phyloP scores from a whole-genome alignment of 2,797 vertebrate species.

The Mastacembelus armatus region DNA sequence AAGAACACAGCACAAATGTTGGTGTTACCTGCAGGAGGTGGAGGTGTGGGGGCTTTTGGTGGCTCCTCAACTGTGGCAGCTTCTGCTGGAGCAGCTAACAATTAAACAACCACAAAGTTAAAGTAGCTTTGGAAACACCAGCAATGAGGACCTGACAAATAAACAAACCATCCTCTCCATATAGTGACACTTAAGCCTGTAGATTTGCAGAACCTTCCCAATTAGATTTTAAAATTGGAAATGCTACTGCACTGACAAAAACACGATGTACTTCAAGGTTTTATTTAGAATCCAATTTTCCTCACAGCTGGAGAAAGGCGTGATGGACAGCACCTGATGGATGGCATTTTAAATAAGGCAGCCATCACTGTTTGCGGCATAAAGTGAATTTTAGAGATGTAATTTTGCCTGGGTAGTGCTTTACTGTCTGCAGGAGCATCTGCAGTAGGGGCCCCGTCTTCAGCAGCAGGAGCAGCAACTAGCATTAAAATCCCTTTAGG shows the following conservation, averaged over 20 bases:
- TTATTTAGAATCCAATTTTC: neutral
- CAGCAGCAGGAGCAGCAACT: constrained; percentile 59
- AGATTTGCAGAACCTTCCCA: neutral
- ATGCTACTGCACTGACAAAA: neutral
- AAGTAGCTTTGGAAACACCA: constrained; percentile 11
- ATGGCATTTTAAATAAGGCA: neutral
- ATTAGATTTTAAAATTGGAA: neutral
- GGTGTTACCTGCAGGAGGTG: constrained; percentile 79
- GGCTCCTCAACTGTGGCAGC: constrained; percentile 72
- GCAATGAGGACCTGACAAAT: constrained; percentile 1
- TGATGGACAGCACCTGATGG: neutral
- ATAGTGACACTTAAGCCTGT: neutral
- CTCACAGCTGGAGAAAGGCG: constrained; percentile 19
- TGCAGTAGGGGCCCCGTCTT: constrained; percentile 46
- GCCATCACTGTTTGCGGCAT: constrained; percentile 4
- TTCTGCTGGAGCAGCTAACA: constrained; percentile 73
- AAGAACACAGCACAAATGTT: neutral
- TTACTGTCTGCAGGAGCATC: constrained; percentile 58
- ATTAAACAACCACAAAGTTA: constrained; percentile 58
- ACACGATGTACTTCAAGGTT: neutral
- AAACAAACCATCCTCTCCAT: constrained; percentile 4
- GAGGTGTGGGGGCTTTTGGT: constrained; percentile 78
- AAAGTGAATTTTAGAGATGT: constrained; percentile 4
- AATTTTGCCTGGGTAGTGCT: constrained; percentile 18
- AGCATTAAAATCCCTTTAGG: constrained; percentile 58